Percentiles rank a stretch among this genome's conserved stretches.
These are phyloP conservation scores for Poecilia velifera DNA, from an alignment of 2,797 vertebrate species.

Conservation along the genomic window DNA sequence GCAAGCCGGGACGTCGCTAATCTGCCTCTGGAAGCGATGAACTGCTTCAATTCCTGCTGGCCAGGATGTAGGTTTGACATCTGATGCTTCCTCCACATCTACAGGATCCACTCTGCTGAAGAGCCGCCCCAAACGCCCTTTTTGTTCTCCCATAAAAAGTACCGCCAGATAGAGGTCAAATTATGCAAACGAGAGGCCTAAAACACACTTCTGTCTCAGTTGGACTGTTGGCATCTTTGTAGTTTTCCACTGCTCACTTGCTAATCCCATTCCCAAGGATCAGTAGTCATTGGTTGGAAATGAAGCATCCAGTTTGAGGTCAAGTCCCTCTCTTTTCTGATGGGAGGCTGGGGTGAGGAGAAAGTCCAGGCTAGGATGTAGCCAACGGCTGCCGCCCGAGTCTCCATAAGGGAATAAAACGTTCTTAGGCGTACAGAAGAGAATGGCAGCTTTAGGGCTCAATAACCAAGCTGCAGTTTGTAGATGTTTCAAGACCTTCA, in stretches of 20 bases:
- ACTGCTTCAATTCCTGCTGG: constrained; percentile 78
- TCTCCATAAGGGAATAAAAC: constrained; percentile 38
- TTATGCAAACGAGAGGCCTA: constrained; percentile 24
- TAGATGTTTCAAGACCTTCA: constrained; percentile 8
- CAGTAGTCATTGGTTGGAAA: constrained; percentile 35
- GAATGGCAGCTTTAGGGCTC: constrained; percentile 38
- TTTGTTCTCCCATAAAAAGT: background rate
- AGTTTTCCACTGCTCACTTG: constrained; percentile 42
- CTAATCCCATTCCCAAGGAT: constrained; percentile 52
- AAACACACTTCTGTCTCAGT: constrained; percentile 25
- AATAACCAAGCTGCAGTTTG: constrained; percentile 25
- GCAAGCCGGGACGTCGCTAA: constrained; percentile 17
- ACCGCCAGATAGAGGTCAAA: constrained; percentile 19
- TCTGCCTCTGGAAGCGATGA: constrained; percentile 54
- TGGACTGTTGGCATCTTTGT: constrained; percentile 42
- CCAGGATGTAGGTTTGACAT: constrained; percentile 69
- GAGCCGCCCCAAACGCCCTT: background rate
- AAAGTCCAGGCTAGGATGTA: constrained; percentile 26
- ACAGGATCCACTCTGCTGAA: constrained; percentile 25
- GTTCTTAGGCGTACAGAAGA: constrained; percentile 26
- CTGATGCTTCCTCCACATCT: constrained; percentile 27
- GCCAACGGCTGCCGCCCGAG: constrained; percentile 16
- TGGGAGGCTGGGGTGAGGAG: constrained; percentile 9
- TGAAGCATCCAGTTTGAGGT: constrained; percentile 45
- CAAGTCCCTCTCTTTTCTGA: constrained; percentile 33